Conservation (phyloP, 2,888 invertebrate genomes). For the Mellilla xanthometata region DNA sequence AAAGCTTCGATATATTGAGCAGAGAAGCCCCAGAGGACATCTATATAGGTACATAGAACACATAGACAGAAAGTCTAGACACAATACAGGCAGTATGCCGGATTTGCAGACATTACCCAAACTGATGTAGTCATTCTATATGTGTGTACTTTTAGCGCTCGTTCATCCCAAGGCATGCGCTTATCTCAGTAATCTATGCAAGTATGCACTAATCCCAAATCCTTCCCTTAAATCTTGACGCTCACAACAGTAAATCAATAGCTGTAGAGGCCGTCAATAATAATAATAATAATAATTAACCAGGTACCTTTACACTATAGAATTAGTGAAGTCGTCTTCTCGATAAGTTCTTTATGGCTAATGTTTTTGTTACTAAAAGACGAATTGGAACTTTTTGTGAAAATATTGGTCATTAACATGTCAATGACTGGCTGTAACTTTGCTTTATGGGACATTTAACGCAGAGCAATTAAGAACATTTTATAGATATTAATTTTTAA, state of each 20-base stretch:
- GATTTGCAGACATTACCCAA: neutral
- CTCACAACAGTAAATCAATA: conserved; percentile 43
- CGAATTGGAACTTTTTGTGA: conserved; percentile 28
- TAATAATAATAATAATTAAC: too few relatives aligned
- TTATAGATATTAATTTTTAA: conserved; percentile 24
- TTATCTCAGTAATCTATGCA: neutral
- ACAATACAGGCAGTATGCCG: neutral
- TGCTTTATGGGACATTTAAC: conserved; percentile 48
- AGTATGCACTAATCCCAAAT: conserved; percentile 34
- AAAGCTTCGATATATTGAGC: too few relatives aligned
- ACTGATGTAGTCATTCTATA: neutral
- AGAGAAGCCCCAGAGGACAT: neutral
- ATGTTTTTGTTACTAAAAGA: conserved; percentile 42
- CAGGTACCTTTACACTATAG: conserved; percentile 38
- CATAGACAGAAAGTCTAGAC: neutral
- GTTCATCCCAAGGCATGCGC: neutral
- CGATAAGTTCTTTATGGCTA: conserved; percentile 29
- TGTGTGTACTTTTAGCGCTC: neutral
- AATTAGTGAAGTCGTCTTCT: conserved; percentile 25
- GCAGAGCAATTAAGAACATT: conserved; percentile 40
- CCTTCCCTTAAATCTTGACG: conserved; percentile 41
- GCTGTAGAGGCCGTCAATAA: conserved; percentile 36
- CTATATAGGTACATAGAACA: neutral
- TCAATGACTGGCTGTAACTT: conserved; percentile 41
- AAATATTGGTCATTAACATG: conserved; percentile 41